These are phyloP conservation scores for Lamellibrachia satsuma DNA, from an alignment of 2,888 invertebrate genomes.

Conservation along the genomic window DNA sequence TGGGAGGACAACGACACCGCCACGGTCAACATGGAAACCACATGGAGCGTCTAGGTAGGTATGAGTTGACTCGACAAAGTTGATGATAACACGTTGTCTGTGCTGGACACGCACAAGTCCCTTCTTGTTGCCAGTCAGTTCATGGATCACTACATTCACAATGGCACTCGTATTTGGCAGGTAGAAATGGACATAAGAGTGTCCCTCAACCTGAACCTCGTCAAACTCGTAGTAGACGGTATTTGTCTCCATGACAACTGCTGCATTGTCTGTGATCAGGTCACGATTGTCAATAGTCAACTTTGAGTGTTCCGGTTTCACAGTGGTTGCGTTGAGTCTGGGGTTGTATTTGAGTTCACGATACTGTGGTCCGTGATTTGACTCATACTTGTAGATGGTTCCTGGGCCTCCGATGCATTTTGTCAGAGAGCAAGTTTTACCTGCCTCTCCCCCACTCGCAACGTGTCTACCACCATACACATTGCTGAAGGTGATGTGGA, in stretches of 20 bases:
- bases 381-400: conserved; percentile 53
- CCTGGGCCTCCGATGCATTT: conserved; percentile 52
- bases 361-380: conserved; percentile 50
- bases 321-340: conserved; percentile 43
- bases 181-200: conserved; percentile 53
- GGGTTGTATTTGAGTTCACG: conserved; percentile 54
- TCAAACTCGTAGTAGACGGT: conserved; percentile 29
- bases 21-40: conserved; percentile 50
- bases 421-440: conserved; percentile 52
- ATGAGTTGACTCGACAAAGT: conserved; percentile 52
- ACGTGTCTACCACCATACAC: conserved; percentile 47
- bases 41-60: conserved; percentile 53
- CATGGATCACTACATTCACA: conserved; percentile 47
- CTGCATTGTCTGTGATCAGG: conserved; percentile 47
- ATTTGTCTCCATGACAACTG: conserved; percentile 45
- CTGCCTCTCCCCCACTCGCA: conserved; percentile 46
- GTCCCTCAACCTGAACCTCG: conserved; percentile 44
- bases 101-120: conserved; percentile 48
- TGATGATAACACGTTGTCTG: conserved; percentile 46
- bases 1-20: conserved; percentile 46
- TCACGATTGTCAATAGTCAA: conserved; percentile 47
- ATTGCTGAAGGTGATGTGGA: conserved; percentile 46
- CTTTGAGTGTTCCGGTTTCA: conserved; percentile 51
- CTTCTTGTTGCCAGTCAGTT: conserved; percentile 50
- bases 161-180: conserved; percentile 40